Conservation (phyloP, 2,888 invertebrate species). For the Ennomos erosarius region DNA sequence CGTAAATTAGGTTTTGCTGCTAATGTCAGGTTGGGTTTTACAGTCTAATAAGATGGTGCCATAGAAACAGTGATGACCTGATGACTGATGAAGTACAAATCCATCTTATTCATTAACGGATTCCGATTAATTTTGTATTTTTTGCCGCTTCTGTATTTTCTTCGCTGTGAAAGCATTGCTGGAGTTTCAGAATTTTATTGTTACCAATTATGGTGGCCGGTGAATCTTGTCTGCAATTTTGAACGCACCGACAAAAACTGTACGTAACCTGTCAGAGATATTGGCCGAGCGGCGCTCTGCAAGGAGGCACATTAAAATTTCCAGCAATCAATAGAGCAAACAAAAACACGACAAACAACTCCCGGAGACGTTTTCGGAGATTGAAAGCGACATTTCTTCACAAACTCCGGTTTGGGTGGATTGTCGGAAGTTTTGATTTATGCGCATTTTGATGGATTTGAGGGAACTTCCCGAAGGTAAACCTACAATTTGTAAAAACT, state of each 20-base stretch:
- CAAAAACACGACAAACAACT: conserved; percentile 53
- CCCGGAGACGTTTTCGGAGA: conserved; percentile 52
- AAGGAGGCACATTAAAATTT: conserved; percentile 43
- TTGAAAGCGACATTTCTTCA: conserved; percentile 59
- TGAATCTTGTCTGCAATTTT: conserved; percentile 31
- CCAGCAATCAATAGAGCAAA: conserved; percentile 49
- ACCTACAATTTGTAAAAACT: conserved; percentile 55
- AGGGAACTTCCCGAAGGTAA: conserved; percentile 52
- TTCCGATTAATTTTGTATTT: conserved; percentile 1
- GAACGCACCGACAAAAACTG: conserved; percentile 27
- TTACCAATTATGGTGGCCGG: conserved; percentile 32
- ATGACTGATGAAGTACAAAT: conserved; percentile 4
- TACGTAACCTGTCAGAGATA: conserved; percentile 21
- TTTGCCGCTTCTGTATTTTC: conserved; percentile 13
- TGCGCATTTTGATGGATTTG: conserved; percentile 68
- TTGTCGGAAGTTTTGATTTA: conserved; percentile 71
- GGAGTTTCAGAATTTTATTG: conserved; percentile 36
- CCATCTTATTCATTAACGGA: conserved; percentile 1
- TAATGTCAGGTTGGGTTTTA: conserved; percentile 9
- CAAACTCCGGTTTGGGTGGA: conserved; percentile 43
- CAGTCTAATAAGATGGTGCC: conserved; percentile 3
- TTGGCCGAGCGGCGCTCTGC: conserved; percentile 19
- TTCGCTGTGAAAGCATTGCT: conserved; percentile 13
- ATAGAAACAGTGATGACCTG: no score
- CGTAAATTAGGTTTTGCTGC: conserved; percentile 27